Evolutionary conservation across 1,140 invertebrate species (phyloP), one percentile per base, ranked within the genome.

Genomic region (Ceratosolen solmsi): DNA sequence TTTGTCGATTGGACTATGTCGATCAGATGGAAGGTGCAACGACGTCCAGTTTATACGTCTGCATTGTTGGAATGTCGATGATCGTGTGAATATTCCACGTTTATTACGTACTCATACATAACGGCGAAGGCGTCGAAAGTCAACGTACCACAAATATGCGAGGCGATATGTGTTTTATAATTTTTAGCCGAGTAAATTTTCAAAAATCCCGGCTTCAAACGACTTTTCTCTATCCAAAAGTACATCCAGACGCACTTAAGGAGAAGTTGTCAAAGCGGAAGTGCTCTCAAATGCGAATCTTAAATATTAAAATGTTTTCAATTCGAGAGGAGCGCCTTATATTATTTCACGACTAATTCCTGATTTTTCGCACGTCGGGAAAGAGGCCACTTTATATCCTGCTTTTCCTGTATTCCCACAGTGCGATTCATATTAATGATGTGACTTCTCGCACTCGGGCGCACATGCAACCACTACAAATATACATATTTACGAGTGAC

Each of bases 31-130:
- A 49, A 30, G 51, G 30, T 46, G 46, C n/a, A n/a, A 3, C 46
- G 63, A 22, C 74, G 76, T 56, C 72, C 65, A 80, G 51, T 65
- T 41, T 80, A 72, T 60, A 58, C 65, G 20, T 9, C 54, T 38
- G n/a, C 58, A 25, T 63, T 27, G 25, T 4, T 9, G 41, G n/a
- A n/a, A n/a, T n/a, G n/a, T n/a, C n/a, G n/a, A n/a, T n/a, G n/a
- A 70, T 33, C 30, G 30, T 20, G 30, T 63, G 25, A 27, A 9
- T 33, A 7, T 1, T 20, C 15, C 30, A 63, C 30, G 30, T 33
- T n/a, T n/a, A n/a, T n/a, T n/a, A n/a, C n/a, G n/a, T n/a, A n/a
- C n/a, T n/a, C n/a, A n/a, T n/a, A n/a, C n/a, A n/a, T n/a, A n/a
- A n/a, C n/a, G n/a, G n/a, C n/a, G n/a, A n/a, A n/a, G n/a, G n/a